These are phyloP conservation scores for Apotomis betuletana DNA, from an alignment of 2,888 invertebrate genomes.

Conservation along the genomic window DNA sequence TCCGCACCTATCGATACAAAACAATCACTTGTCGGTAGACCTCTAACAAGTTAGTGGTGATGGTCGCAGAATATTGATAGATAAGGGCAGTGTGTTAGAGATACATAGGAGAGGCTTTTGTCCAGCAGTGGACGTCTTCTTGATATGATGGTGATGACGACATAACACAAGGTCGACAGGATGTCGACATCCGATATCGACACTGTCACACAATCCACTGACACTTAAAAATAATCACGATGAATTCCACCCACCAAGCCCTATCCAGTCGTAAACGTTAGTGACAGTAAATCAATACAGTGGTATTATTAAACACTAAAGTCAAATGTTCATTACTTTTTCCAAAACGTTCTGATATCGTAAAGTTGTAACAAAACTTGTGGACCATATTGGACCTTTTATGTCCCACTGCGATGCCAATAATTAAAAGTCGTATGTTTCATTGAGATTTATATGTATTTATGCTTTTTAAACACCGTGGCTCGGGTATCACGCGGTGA, in stretches of 20 bases:
- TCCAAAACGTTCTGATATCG: slow-evolving; percentile 1
- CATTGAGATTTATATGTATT: background rate
- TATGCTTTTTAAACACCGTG: background rate
- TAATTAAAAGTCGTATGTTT: background rate
- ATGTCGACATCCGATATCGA: too few relatives aligned
- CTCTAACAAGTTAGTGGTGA: too few relatives aligned
- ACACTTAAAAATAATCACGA: background rate
- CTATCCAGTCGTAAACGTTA: background rate
- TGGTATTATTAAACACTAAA: slow-evolving; percentile 11
- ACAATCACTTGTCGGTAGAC: slow-evolving; percentile 3
- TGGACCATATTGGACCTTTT: slow-evolving; percentile 5
- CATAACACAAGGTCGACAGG: too few relatives aligned
- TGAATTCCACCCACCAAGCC: background rate
- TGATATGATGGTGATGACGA: too few relatives aligned
- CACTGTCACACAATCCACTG: too few relatives aligned
- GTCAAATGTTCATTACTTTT: background rate
- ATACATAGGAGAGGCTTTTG: too few relatives aligned
- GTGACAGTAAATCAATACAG: slow-evolving; percentile 7
- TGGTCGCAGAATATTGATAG: too few relatives aligned
- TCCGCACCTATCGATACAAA: slow-evolving; percentile 14
- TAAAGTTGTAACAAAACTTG: slow-evolving; percentile 10
- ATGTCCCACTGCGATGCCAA: background rate
- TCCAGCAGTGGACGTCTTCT: too few relatives aligned
- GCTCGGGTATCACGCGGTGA: slow-evolving; percentile 12
- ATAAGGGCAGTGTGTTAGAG: too few relatives aligned